Evolutionary conservation across 2,797 vertebrate species (phyloP), one percentile per base, ranked within the genome.

Genomic region (Podargus strigoides): DNA sequence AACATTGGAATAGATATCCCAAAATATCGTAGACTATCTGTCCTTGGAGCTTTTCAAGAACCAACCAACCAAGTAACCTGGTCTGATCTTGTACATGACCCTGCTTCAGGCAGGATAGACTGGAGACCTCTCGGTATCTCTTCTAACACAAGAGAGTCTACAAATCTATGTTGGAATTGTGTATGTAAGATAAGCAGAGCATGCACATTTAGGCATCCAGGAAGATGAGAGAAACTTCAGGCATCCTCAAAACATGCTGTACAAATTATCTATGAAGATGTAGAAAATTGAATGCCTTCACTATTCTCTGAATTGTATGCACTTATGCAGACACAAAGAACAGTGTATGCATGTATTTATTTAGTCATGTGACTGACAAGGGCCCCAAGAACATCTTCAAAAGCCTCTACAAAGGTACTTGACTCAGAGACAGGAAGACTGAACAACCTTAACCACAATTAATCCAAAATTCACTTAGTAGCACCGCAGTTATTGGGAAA

Each of bases 261-360:
- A 60, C 10, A 88, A 60, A 32, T 23, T 5, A 50, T 20, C 30
- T 32, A 50, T 7, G 8, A 24, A 15, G 0, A 0, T 24, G 53
- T 42, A 62, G 58, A 27, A 67, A 49, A 62, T 22, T 4, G 49
- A 75, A 67, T 67, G 14, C 16, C 41, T 55, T 80, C 50, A 28
- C 19, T 50, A 5, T 10, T 63, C n/a, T 62, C 36, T 7, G 5
- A 80, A 47, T n/a, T 83, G 37, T 24, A 67, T 12, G 39, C 22
- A 19, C 26, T 53, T 62, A 83, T 0, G 4, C 15, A 27, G 24
- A 83, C 26, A 37, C 58, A 27, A 67, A 52, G 63, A 89, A 41
- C 12, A n/a, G 18, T 2, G 0, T 14, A 73, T 12, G 19, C 12
- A 18, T 9, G 10, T 26, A 70, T 80, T 66, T 60, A 49, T 53